phyloP scores from a whole-genome alignment of 2,888 invertebrate species.

The Coenonympha glycerion region DNA sequence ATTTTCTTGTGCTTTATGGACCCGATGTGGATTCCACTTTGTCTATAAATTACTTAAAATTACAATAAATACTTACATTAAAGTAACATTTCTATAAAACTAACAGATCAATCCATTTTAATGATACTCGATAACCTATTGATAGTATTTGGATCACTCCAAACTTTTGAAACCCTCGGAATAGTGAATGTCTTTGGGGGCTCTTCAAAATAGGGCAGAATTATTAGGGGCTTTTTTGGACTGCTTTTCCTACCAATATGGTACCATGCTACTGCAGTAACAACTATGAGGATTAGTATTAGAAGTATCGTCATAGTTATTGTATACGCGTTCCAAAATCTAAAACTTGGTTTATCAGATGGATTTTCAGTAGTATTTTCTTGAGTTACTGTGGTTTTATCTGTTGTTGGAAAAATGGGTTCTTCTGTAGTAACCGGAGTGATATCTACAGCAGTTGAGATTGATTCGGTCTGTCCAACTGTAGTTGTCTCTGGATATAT shows the following conservation, averaged over 20 bases:
- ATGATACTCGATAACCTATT: slow-evolving; percentile 12
- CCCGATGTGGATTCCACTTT: too few relatives aligned
- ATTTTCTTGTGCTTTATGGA: too few relatives aligned
- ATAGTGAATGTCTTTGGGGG: slow-evolving; percentile 35
- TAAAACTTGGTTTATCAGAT: neutral
- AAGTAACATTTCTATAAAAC: neutral
- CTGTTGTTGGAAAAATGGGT: neutral
- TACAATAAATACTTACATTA: neutral
- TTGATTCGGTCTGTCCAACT: neutral
- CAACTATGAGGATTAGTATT: slow-evolving; percentile 17
- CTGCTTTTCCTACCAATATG: slow-evolving; percentile 23
- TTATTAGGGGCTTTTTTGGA: slow-evolving; percentile 18
- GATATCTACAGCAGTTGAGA: slow-evolving; percentile 9
- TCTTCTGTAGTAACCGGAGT: neutral
- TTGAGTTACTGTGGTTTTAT: neutral
- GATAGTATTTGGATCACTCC: slow-evolving; percentile 24
- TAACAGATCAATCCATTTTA: slow-evolving; percentile 9
- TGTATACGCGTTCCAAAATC: slow-evolving; percentile 26
- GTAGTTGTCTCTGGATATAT: neutral
- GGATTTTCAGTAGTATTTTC: neutral
- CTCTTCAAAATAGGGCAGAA: slow-evolving; percentile 31
- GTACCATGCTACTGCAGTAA: slow-evolving; percentile 23
- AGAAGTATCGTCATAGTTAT: slow-evolving; percentile 24
- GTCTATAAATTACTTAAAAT: neutral
- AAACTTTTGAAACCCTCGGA: slow-evolving; percentile 36